Conservation (phyloP, 2,113 vertebrate genomes). For the Entomyzon cyanotis region DNA sequence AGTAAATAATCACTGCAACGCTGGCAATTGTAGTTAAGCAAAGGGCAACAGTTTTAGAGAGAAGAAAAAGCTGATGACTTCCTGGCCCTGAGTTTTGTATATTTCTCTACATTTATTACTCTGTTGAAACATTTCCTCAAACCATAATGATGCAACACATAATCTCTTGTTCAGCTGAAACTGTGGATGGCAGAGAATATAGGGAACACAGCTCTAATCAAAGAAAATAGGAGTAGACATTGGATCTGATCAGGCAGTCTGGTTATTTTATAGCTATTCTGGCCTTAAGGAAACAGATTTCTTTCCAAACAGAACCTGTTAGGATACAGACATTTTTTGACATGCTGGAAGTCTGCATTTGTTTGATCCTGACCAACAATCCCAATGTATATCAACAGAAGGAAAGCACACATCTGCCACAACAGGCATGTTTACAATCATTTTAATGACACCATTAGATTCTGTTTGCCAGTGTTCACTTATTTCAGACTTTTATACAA, state of each 20-base stretch:
- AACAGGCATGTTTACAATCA: slow-evolving; percentile 75
- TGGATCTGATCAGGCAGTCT: slow-evolving; percentile 59
- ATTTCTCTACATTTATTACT: slow-evolving; percentile 42
- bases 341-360: slow-evolving; percentile 63
- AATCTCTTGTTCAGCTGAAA: slow-evolving; percentile 50
- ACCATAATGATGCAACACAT: slow-evolving; percentile 34
- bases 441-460: slow-evolving; percentile 76
- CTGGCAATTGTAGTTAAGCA: slow-evolving; percentile 17
- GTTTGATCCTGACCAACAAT: slow-evolving; percentile 76
- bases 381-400: slow-evolving; percentile 60
- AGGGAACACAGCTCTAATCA: slow-evolving; percentile 58
- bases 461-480: slow-evolving; percentile 56
- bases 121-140: slow-evolving; percentile 27
- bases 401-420: slow-evolving; percentile 70
- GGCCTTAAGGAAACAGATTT: slow-evolving; percentile 68
- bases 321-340: slow-evolving; percentile 63
- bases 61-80: neutral
- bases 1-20: slow-evolving; percentile 54
- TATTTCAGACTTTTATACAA: slow-evolving; percentile 55
- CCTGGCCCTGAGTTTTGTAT: slow-evolving; percentile 19
- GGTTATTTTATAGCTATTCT: slow-evolving; percentile 72
- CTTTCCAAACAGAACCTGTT: slow-evolving; percentile 68
- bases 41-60: neutral
- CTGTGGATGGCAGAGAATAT: slow-evolving; percentile 5
- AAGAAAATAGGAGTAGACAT: slow-evolving; percentile 63